A percentile compares a stretch with the other conserved stretches of the same genome.
These are phyloP conservation scores for Limosa lapponica DNA, from an alignment of 2,797 vertebrate genomes.

Conservation along the genomic window DNA sequence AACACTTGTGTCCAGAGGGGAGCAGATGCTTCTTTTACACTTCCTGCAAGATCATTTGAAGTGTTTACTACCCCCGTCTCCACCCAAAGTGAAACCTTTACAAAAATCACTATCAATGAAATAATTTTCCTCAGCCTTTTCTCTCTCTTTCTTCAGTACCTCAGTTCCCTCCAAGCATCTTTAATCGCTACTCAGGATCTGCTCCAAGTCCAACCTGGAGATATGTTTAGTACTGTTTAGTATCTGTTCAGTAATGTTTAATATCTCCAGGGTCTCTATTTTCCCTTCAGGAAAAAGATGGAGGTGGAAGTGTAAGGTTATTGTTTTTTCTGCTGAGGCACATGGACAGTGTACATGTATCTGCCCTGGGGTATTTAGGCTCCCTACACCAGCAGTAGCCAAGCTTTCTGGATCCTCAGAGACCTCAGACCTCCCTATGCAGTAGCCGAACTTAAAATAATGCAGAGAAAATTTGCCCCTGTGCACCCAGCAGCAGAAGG, in stretches of 20 bases:
- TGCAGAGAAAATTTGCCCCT: neutral
- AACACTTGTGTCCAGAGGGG: neutral
- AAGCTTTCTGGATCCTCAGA: neutral
- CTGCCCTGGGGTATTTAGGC: neutral
- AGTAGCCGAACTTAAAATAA: neutral
- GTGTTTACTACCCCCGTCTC: neutral
- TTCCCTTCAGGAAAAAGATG: neutral
- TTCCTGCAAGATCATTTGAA: neutral
- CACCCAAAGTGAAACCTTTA: neutral
- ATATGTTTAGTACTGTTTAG: neutral
- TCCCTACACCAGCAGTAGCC: neutral
- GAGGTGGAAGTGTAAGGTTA: neutral
- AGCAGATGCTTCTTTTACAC: neutral
- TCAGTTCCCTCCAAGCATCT: neutral
- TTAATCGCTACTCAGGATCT: neutral
- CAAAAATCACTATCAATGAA: neutral
- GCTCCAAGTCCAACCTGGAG: neutral
- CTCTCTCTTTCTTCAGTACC: neutral
- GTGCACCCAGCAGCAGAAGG: neutral
- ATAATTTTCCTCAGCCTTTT: neutral
- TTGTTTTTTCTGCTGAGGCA: neutral
- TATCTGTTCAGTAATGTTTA: neutral
- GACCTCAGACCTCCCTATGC: neutral
- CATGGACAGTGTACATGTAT: accelerated
- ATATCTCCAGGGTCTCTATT: neutral